Base-by-base conservation (phyloP, 1,140 invertebrate species). In the Aethina tumida region DNA sequence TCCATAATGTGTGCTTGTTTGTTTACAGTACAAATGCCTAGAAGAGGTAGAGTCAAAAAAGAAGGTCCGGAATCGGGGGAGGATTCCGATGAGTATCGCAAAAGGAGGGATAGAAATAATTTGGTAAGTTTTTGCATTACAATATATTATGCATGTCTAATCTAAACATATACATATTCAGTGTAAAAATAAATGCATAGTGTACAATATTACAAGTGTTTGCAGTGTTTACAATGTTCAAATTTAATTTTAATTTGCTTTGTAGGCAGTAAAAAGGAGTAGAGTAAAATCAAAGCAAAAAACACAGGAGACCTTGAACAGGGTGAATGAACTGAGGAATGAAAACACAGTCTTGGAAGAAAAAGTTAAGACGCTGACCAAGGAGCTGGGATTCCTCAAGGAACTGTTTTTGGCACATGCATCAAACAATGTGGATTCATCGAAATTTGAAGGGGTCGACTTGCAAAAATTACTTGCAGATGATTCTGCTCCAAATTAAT, bases 341-440 rank as follows among this genome's bases (percentile, higher is more conserved):
- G 88, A 93, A 59, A 93, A 94, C 64, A 79, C 86, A 60, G 68
- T 78, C 40, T 62, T 95, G 12, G 79, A 89, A 60, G 81, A 86
- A 49, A 90, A 88, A 65, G 83, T 93, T 3, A 83, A 89, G 57
- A 77, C 81, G 45, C 65, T 93, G 5, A 79, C 78, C 14, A 85
- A 88, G 59, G 87, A 93, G 61, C 63, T 94, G 2, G 77, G 77
- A 27, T 86, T 93, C 52, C 64, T 93, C 1, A 91, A 90, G 62
- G 81, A 88, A 55, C 66, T 93, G n/a, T 90, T 92, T 50, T 60
- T 86, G 28, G 80, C 81, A 13, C 81, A 85, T 65, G 79, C 81
- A 39, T 77, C 81, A 61, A 75, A 71, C 45, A 55, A 46, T 43
- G 45, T 46, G 1, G 51, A 57, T 41, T 40, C 45, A 28, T 50